A percentile compares a stretch with the other conserved stretches of the same genome.
Evolutionary conservation across 2,888 invertebrate genomes (phyloP).

Genomic region (Beris morrisii): DNA sequence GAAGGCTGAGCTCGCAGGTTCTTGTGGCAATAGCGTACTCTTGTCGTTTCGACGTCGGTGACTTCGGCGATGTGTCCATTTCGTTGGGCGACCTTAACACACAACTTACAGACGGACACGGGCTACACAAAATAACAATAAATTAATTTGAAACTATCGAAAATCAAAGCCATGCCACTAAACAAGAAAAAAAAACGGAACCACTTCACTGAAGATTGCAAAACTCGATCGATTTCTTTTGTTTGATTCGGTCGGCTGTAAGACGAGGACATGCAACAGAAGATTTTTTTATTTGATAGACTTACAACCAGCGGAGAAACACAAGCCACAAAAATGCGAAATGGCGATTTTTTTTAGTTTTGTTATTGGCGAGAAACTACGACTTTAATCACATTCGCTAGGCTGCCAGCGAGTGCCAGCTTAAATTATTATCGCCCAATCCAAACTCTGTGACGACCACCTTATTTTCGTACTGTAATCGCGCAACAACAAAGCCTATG

Average conservation of each 20-base stretch:
- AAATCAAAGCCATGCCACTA: conserved; percentile 20
- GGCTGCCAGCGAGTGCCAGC: neutral
- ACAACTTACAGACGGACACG: neutral
- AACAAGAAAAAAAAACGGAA: conserved; percentile 18
- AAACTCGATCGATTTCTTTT: conserved; percentile 23
- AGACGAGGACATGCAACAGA: conserved; percentile 23
- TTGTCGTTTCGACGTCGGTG: neutral
- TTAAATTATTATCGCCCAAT: neutral
- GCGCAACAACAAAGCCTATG: conserved; percentile 13
- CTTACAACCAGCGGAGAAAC: conserved; percentile 15
- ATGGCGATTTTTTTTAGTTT: neutral
- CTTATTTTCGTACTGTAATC: neutral
- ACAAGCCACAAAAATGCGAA: neutral
- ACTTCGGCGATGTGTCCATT: neutral
- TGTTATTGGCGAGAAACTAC: too few relatives aligned
- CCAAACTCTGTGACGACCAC: neutral
- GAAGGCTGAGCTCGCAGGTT: conserved; percentile 20
- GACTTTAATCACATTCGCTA: too few relatives aligned
- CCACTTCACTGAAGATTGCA: conserved; percentile 19
- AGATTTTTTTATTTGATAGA: conserved; percentile 10
- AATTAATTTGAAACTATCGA: neutral
- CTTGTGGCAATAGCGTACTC: conserved; percentile 14
- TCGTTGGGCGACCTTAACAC: neutral
- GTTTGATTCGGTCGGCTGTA: conserved; percentile 5
- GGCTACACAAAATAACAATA: conserved; percentile 2